Conservation (phyloP, 2,888 invertebrate species). For the Trissoscelio sp. region DNA sequence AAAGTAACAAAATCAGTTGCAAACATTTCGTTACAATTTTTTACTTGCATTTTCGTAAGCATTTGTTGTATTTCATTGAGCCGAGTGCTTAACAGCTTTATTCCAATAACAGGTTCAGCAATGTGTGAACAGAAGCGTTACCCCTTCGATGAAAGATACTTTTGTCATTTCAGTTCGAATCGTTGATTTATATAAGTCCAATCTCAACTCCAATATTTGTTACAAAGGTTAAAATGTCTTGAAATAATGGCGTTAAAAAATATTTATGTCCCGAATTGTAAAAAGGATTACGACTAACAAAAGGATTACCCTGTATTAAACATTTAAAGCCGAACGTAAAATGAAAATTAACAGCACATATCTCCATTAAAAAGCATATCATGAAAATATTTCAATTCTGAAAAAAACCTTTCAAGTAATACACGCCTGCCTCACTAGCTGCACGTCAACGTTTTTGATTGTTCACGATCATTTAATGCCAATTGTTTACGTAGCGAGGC, state of each 20-base stretch:
- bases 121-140: constrained; percentile 13
- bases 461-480: background rate
- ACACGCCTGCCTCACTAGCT: background rate
- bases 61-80: constrained; percentile 19
- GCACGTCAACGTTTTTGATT: background rate
- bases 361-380: background rate
- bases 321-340: background rate
- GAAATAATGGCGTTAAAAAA: background rate
- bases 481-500: background rate
- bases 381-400: background rate
- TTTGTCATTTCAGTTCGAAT: background rate
- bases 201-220: constrained; percentile 5
- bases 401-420: background rate
- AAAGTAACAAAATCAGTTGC: background rate
- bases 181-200: constrained; percentile 9
- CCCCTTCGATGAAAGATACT: background rate
- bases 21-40: background rate
- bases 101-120: constrained; percentile 21
- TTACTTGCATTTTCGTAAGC: background rate
- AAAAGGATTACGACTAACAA: background rate
- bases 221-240: background rate
- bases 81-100: constrained; percentile 18
- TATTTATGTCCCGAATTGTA: constrained; percentile 1
- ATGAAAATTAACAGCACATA: background rate
- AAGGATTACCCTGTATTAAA: background rate